Conservation (phyloP, 2,888 invertebrate species). For the Lepidocyrtoides sp. region DNA sequence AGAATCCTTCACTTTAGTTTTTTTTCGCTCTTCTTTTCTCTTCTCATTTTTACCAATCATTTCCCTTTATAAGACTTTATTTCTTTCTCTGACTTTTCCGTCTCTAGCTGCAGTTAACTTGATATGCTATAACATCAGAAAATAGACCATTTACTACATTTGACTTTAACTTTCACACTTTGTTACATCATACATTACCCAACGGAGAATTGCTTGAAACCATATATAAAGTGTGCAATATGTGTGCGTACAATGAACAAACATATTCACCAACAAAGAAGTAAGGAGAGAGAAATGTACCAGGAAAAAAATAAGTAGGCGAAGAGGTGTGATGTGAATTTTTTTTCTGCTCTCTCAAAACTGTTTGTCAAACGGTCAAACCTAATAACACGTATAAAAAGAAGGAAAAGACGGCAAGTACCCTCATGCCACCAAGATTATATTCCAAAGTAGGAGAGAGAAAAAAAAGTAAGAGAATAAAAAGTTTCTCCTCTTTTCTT, state of each 20-base stretch:
- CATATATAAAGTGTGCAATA: no score
- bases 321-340: slow-evolving; percentile 74
- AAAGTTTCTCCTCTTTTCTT: slow-evolving; percentile 19
- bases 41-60: slow-evolving; percentile 72
- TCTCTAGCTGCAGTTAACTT: slow-evolving; percentile 64
- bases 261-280: neutral
- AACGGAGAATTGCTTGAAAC: slow-evolving; percentile 61
- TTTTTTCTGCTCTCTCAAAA: slow-evolving; percentile 59
- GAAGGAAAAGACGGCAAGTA: slow-evolving; percentile 21
- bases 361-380: slow-evolving; percentile 79
- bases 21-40: neutral
- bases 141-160: slow-evolving; percentile 66
- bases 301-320: slow-evolving; percentile 40
- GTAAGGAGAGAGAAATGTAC: neutral
- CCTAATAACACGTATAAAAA: slow-evolving; percentile 73
- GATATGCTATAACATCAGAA: slow-evolving; percentile 31
- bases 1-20: slow-evolving; percentile 42
- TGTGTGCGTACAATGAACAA: slow-evolving; percentile 47
- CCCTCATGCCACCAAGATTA: neutral
- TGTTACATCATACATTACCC: slow-evolving; percentile 78
- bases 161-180: slow-evolving; percentile 73
- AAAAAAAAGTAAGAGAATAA: slow-evolving; percentile 36
- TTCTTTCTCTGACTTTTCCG: slow-evolving; percentile 28
- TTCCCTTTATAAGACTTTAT: slow-evolving; percentile 70
- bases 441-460: neutral